Evolutionary conservation across 2,113 vertebrate genomes (phyloP).

Genomic region (Oreamnos americanus): DNA sequence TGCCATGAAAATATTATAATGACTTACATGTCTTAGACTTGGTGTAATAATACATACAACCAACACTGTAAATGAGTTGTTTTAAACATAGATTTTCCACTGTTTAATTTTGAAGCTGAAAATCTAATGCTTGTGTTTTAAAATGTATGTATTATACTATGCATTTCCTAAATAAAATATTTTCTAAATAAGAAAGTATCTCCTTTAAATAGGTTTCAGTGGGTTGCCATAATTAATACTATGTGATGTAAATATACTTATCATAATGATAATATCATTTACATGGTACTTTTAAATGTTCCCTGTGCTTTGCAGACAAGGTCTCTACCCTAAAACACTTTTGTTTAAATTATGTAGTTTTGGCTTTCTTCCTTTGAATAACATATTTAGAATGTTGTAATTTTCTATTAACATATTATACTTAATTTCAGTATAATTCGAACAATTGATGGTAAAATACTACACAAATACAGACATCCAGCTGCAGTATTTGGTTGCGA

Average conservation of each 20-base stretch:
- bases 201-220: background rate
- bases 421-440: slow-evolving; percentile 90
- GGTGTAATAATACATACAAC: background rate
- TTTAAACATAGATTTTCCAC: background rate
- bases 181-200: background rate
- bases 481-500: slow-evolving; percentile 98
- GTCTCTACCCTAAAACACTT: background rate
- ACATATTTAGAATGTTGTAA: background rate
- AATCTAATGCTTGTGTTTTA: background rate
- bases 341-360: background rate
- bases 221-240: background rate
- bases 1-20: background rate
- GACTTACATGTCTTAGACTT: background rate
- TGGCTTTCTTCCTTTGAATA: slow-evolving; percentile 19
- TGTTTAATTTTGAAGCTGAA: background rate
- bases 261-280: background rate
- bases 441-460: slow-evolving; percentile 92
- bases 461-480: slow-evolving; percentile 97
- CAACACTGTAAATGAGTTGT: background rate
- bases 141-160: background rate
- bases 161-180: background rate
- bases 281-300: background rate
- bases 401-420: slow-evolving; percentile 39
- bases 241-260: background rate
- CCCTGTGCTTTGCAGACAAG: background rate